These are phyloP conservation scores for Eupithecia inturbata DNA, from an alignment of 2,888 invertebrate genomes.

Conservation along the genomic window DNA sequence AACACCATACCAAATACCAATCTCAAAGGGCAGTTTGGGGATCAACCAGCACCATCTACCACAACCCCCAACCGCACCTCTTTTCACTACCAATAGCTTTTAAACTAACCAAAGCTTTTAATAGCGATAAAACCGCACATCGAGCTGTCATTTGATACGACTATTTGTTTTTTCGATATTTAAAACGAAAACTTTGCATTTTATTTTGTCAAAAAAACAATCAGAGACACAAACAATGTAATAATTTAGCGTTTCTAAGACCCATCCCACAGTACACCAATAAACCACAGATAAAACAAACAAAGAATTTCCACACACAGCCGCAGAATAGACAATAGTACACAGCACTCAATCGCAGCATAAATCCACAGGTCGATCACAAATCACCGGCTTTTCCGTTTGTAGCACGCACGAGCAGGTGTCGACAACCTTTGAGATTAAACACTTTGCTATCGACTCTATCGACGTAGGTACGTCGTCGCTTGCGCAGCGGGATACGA, in stretches of 20 bases:
- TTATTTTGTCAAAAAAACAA: neutral
- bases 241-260: neutral
- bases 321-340: slow-evolving; percentile 2
- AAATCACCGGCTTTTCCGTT: slow-evolving; percentile 65
- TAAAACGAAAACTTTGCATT: neutral
- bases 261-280: slow-evolving; percentile 28
- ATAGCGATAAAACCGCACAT: neutral
- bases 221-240: neutral
- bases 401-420: slow-evolving; percentile 56
- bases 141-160: neutral
- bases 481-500: slow-evolving; percentile 10
- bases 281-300: slow-evolving; percentile 41
- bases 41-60: too few species aligned
- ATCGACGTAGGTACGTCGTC: neutral
- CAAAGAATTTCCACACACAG: slow-evolving; percentile 50
- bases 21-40: too few species aligned
- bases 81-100: too few species aligned
- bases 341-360: slow-evolving; percentile 49
- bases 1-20: too few species aligned
- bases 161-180: neutral
- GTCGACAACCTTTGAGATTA: slow-evolving; percentile 52
- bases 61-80: too few species aligned
- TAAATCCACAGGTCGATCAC: slow-evolving; percentile 60
- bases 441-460: slow-evolving; percentile 19
- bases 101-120: too few species aligned